Percentiles rank a stretch among this genome's conserved stretches.
These are phyloP conservation scores for Holothuria leucospilota DNA, from an alignment of 53 echinoderm and acorn worm species.

Conservation along the genomic window DNA sequence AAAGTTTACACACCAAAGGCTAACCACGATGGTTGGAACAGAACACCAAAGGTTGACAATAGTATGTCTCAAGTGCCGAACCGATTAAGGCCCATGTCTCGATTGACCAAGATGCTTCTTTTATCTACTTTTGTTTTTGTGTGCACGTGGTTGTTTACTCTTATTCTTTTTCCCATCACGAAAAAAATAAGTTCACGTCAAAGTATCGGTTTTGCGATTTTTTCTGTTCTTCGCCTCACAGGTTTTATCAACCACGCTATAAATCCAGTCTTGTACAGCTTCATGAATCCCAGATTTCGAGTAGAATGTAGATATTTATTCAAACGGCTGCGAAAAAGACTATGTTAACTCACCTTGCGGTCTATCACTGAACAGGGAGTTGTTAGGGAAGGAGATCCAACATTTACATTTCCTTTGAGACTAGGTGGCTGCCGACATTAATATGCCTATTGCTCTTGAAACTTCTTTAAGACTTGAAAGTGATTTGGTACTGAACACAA, in stretches of 20 bases:
- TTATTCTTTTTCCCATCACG: background rate
- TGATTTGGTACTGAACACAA: too few relatives aligned
- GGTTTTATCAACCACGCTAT: conserved; percentile 1
- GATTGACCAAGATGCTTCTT: conserved; percentile 24
- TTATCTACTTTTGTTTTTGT: conserved; percentile 6
- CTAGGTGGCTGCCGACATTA: too few relatives aligned
- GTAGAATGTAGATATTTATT: background rate
- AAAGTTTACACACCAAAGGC: too few relatives aligned
- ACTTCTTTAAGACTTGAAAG: too few relatives aligned
- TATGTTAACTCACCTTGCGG: too few relatives aligned
- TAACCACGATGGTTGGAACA: too few relatives aligned
- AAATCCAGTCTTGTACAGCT: conserved; percentile 17
- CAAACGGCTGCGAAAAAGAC: background rate
- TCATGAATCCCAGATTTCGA: conserved; percentile 20
- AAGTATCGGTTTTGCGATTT: background rate
- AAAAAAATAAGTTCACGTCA: background rate
- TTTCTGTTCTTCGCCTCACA: background rate
- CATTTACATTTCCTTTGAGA: too few relatives aligned
- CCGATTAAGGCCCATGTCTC: background rate
- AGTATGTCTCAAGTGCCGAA: too few relatives aligned
- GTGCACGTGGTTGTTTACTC: background rate
- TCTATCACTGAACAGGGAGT: too few relatives aligned
- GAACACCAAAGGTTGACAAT: too few relatives aligned
- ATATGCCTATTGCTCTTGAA: too few relatives aligned
- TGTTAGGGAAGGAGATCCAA: too few relatives aligned